Evolutionary conservation across 2,888 invertebrate genomes (phyloP), one percentile per base, ranked within the genome.

Genomic region (Amphipyra berbera): DNA sequence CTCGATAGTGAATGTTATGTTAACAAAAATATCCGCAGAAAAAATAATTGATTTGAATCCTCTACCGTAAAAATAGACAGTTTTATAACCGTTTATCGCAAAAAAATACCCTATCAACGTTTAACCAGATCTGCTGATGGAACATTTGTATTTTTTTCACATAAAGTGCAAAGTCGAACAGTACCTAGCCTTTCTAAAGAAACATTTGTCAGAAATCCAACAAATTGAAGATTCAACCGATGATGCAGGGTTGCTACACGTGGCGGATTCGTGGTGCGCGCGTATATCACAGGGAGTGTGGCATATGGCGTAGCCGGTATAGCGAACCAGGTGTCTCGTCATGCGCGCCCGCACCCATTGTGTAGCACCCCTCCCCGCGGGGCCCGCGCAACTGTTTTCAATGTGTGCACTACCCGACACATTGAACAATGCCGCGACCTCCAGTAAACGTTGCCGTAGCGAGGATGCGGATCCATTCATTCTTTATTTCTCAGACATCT

Each of bases 281-380:
- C 66, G 80, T 74, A 68, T 70, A 70, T 75, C 80, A 77, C 77
- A 67, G 79, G 71, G 78, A 73, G 55, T 41, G 89, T 83, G 89
- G 91, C 94, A 94, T 94, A 95, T 94, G 94, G 93, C 88, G 82
- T 82, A 88, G 90, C 92, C 94, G 89, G 94, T 94, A 93, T 84
- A 85, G 86, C 88, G 84, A 84, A 86, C 94, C 95, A 94, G 95
- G 93, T 94, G 94, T 77, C 84, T 83, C 94, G 95, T 94, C 93
- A 95, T 93, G 94, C 93, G 92, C 93, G 89, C 92, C 83, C 92
- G 94, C 93, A 91, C 94, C 92, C 88, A 93, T 94, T 94, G 93
- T 94, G 78, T 82, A 55, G 75, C 80, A 77, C 68, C 66, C 78
- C 68, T 76, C 79, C 80, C 79, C 73, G 76, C 77, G 72, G 79